Percentiles rank a stretch among this genome's conserved stretches.
Evolutionary conservation across 2,113 vertebrate genomes (phyloP).

Genomic region (Albula glossodonta): DNA sequence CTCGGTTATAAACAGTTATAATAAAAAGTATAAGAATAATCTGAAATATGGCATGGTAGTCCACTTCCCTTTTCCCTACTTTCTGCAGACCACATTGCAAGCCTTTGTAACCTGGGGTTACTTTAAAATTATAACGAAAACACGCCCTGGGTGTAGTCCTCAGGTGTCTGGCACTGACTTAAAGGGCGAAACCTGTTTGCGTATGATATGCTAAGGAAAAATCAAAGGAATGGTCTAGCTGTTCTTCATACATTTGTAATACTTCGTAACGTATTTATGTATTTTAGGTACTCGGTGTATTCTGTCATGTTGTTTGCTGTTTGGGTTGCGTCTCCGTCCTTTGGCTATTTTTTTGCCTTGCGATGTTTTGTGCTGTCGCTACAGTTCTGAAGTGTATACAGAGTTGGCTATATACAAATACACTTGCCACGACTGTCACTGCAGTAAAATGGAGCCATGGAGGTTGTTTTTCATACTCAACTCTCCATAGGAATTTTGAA

Average conservation of each 20-base stretch:
- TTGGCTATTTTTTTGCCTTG: background rate
- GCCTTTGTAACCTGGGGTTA: too few species aligned
- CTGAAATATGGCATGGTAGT: too few species aligned
- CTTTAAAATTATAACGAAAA: background rate
- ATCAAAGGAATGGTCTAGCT: background rate
- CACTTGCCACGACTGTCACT: background rate
- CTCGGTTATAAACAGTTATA: too few species aligned
- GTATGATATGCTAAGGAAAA: background rate
- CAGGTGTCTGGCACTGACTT: background rate
- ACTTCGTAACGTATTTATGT: background rate
- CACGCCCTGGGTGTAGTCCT: background rate
- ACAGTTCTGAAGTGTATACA: background rate
- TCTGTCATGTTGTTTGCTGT: conserved; percentile 2
- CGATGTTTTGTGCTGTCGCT: background rate
- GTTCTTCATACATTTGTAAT: background rate
- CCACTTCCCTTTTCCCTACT: too few species aligned
- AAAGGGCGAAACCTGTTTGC: background rate
- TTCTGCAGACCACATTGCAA: too few species aligned
- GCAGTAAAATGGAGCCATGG: background rate
- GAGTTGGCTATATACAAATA: background rate
- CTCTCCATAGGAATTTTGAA: background rate
- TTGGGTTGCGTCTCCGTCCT: background rate
- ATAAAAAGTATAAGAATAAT: too few species aligned
- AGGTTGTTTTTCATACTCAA: background rate
- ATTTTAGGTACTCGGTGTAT: background rate